A percentile compares a stretch with the other conserved stretches of the same genome.
Evolutionary conservation across 1,140 invertebrate genomes (phyloP).

Genomic region (Anthonomus grandis): DNA sequence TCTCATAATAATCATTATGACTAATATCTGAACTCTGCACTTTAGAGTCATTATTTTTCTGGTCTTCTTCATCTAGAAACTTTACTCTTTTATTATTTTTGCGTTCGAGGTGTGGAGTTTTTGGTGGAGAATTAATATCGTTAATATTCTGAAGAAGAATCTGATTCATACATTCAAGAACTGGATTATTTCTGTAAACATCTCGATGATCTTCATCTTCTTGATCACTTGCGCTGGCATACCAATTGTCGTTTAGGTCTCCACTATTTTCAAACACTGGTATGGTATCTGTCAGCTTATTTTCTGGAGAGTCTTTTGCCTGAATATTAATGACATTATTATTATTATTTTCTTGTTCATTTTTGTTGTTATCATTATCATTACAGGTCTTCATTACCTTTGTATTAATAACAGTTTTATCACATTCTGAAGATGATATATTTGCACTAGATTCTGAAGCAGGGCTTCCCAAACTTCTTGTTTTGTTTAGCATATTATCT

Average conservation of each 20-base stretch:
- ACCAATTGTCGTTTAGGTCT: conserved; percentile 65
- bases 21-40: conserved; percentile 27
- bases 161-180: conserved; percentile 73
- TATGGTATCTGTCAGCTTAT: conserved; percentile 38
- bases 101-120: conserved; percentile 44
- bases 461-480: conserved; percentile 8
- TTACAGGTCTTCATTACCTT: conserved; percentile 8
- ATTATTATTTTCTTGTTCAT: not conserved
- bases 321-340: conserved; percentile 6
- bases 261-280: conserved; percentile 46
- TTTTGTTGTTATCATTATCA: conserved; percentile 4
- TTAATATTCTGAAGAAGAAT: conserved; percentile 62
- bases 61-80: conserved; percentile 45
- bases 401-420: conserved; percentile 32
- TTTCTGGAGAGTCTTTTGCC: conserved; percentile 10
- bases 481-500: conserved; percentile 50
- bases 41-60: conserved; percentile 29
- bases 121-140: conserved; percentile 45
- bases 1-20: conserved; percentile 45
- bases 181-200: conserved; percentile 68
- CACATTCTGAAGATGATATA: conserved; percentile 30
- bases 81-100: conserved; percentile 45
- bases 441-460: conserved; percentile 23
- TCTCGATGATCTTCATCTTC: conserved; percentile 64
- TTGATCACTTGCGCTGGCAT: conserved; percentile 63